Base-by-base conservation (phyloP, 2,113 vertebrate genomes). In the Catagonus wagneri region DNA sequence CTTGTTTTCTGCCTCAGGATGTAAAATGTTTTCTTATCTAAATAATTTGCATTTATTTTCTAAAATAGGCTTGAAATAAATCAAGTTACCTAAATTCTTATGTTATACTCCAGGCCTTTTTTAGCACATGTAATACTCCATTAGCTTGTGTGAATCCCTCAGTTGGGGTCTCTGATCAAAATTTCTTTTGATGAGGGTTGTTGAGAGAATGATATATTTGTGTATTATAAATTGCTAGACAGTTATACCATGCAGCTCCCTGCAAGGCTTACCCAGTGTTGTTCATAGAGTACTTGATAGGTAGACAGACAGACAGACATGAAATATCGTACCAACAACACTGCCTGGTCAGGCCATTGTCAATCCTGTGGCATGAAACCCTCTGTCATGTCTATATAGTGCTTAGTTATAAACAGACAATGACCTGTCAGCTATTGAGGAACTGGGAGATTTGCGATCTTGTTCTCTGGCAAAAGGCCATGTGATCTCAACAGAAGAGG, bases 41-140 rank as follows among this genome's bases (percentile, higher is more conserved):
- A 16, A 85, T 54, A 96, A 80, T 84, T 93, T 72, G 19, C 86
- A 72, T 19, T 94, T 27, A 29, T 36, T 25, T 65, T 89, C 39
- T 93, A 60, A 74, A 97, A 93, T 34, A 58, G 3, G 15, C 76
- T 94, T 94, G 34, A 36, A 87, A 29, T 50, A 93, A 93, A 71
- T 63, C 32, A 34, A 13, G 20, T 93, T 88, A 92, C 32, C 27
- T 61, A 3, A 15, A 66, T 52, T 58, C 54, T 56, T 63, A 83
- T 13, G 72, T 0, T 80, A 22, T 12, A 68, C 44, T 92, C 90
- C 6, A 89, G 56, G 86, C 58, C 3, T 2, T 63, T 71, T 39
- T 44, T n/a, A 93, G 81, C 78, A 94, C 6, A 54, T 3, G 19
- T 44, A 39, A 34, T 65, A 69, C 27, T 95, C 25, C 27, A 72